These are phyloP conservation scores for Polydrusus cervinus DNA, from an alignment of 2,888 invertebrate species.

Conservation along the genomic window DNA sequence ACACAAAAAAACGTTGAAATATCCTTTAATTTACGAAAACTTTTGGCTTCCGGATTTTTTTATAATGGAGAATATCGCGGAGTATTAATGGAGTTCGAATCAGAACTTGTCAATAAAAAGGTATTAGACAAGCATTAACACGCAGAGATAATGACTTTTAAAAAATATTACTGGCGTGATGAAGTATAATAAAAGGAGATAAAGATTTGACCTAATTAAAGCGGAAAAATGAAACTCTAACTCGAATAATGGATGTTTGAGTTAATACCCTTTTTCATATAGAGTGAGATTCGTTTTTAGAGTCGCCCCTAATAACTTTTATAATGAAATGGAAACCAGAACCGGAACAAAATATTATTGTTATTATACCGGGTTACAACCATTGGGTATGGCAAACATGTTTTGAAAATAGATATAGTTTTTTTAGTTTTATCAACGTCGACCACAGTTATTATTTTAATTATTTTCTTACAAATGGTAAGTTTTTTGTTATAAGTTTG, in stretches of 20 bases:
- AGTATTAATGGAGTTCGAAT: slow-evolving; percentile 31
- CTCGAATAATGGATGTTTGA: background rate
- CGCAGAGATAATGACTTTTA: slow-evolving; percentile 30
- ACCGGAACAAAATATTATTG: no score
- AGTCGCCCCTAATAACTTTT: background rate
- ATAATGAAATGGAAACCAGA: background rate
- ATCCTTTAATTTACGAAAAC: background rate
- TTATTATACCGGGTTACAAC: no score
- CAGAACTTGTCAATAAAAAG: slow-evolving; percentile 25
- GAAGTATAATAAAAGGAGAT: slow-evolving; percentile 6
- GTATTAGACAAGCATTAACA: slow-evolving; percentile 13
- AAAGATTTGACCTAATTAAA: slow-evolving; percentile 28
- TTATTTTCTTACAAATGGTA: no score
- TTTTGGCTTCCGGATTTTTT: slow-evolving; percentile 20
- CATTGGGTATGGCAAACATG: no score
- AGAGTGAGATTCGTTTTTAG: background rate
- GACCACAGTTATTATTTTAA: no score
- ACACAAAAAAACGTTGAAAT: slow-evolving; percentile 10
- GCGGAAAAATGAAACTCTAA: background rate
- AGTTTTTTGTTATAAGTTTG: no score
- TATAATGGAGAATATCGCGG: slow-evolving; percentile 26
- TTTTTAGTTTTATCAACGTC: no score
- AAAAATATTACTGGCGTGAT: slow-evolving; percentile 30
- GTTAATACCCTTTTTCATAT: background rate
- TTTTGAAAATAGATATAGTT: no score